Evolutionary conservation across 1,140 invertebrate genomes (phyloP).

Genomic region (Rhagoletis zephyria): DNA sequence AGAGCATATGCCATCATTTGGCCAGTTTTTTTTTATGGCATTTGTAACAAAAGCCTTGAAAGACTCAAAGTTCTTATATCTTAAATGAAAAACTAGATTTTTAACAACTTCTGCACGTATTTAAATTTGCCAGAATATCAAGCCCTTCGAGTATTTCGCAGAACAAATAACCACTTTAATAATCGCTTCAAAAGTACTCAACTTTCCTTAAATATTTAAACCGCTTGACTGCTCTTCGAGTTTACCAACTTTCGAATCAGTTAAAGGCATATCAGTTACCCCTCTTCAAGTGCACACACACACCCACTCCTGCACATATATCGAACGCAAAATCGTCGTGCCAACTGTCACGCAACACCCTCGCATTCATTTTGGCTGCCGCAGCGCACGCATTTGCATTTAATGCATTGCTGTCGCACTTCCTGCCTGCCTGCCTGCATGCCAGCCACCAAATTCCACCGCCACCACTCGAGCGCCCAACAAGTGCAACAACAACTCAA

Average conservation of each 20-base stretch:
- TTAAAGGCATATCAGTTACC: no score
- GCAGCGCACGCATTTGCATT: slow-evolving; percentile 10
- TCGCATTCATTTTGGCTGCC: slow-evolving; percentile 10
- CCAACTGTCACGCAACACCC: slow-evolving; percentile 54
- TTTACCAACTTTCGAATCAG: not conserved
- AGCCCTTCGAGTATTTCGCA: no score
- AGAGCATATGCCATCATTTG: no score
- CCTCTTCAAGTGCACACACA: slow-evolving; percentile 6
- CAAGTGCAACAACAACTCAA: not conserved
- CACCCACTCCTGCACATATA: not conserved
- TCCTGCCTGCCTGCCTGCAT: slow-evolving; percentile 41
- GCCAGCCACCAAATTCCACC: not conserved
- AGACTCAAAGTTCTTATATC: no score
- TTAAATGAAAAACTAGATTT: no score
- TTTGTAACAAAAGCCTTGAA: no score
- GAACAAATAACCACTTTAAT: no score
- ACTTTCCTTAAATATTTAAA: not conserved
- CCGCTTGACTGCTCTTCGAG: not conserved
- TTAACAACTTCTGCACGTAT: no score
- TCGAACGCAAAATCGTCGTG: not conserved
- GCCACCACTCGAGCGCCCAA: not conserved
- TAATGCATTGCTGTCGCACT: slow-evolving; percentile 53
- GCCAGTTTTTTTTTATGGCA: no score
- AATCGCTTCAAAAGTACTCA: not conserved
- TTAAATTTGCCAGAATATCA: no score